Evolutionary conservation across 2,888 invertebrate species (phyloP), one percentile per base, ranked within the genome.

Genomic region (Cerastis leucographa): DNA sequence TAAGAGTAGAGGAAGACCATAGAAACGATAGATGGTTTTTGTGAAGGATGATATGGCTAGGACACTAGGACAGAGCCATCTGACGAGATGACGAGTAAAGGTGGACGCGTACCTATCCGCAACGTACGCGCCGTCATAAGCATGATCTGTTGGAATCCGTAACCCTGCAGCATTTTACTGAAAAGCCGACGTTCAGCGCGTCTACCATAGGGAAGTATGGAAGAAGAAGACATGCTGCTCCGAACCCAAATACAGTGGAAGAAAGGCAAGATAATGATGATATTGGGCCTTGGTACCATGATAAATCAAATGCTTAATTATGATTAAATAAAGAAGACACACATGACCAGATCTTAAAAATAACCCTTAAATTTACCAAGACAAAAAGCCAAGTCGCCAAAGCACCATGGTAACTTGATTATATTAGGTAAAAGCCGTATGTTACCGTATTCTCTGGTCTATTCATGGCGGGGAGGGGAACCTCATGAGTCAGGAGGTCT

Each of bases 401-500:
- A 46, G 44, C 65, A 59, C 54, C 54, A 14, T 54, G n/a, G 51
- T 54, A 54, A 54, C 51, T 51, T 51, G 22, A n/a, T 51, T 22
- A 51, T 9, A 51, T 51, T 51, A 51, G 51, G 14, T 46, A 29
- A 42, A 78, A 22, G 22, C 17, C 35, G 25, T 42, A 56, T 42
- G 46, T 59, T 44, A 46, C 56, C 49, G 7, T 67, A 40, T 42
- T 74, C 71, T 77, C 83, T 83, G 83, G 65, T 72, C 3, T 61
- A 35, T 66, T 5, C 25, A 11, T 25, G 56, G 54, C 78, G n/a
- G 61, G 81, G 78, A 81, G 83, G 84, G 84, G 72, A 69, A 83
- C 68, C 81, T 85, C 84, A 68, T 71, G 84, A 84, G 81, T 84
- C 73, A 66, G 54, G 69, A 79, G 81, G 75, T 59, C 35, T 22